Base-by-base conservation (phyloP, 2,888 invertebrate species). In the Eupelmus urozonus region DNA sequence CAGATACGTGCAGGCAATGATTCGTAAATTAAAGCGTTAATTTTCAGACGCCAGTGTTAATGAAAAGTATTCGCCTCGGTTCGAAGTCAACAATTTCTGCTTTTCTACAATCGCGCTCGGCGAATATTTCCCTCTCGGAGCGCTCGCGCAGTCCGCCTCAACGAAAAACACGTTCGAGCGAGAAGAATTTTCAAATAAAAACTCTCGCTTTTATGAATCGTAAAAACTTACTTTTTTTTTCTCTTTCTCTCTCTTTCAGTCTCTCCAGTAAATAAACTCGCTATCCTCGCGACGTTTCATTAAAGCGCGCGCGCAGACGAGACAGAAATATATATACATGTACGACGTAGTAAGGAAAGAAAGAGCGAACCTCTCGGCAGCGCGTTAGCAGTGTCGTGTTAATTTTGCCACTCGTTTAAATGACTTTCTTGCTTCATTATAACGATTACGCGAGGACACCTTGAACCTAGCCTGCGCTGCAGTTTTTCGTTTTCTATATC, bases 381-480 rank as follows among this genome's bases (percentile, higher is more conserved):
- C 1, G 29, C 51, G 23, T 76, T 76, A 70, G 25, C 70, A 29
- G n/a, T 11, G 29, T 34, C 25, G 49, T 29, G 76, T 76, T 76
- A 76, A 76, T 70, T 76, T 70, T 70, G 69, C 57, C 55, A 45
- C 69, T 69, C 53, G 45, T 70, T 76, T 57, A 51, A 70, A 57
- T 49, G 76, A 34, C 69, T 76, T 75, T 67, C 53, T 60, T 53
- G 27, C 60, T 75, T 67, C 74, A 34, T 66, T 74, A 59, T 20
- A 45, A 13, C 49, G 40, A 66, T 59, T 74, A 16, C 16, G 49
- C 9, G 53, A 57, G 63, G 51, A 55, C 16, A 45, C 60, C 74
- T 59, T 66, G 74, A 74, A 74, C 49, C 55, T 45, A 29, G 55
- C 57, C 49, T 34, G 23, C 42, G 23, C 42, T 71, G 60, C 70